Evolutionary conservation across 2,113 vertebrate species (phyloP).

Genomic region (Platichthys stellatus): DNA sequence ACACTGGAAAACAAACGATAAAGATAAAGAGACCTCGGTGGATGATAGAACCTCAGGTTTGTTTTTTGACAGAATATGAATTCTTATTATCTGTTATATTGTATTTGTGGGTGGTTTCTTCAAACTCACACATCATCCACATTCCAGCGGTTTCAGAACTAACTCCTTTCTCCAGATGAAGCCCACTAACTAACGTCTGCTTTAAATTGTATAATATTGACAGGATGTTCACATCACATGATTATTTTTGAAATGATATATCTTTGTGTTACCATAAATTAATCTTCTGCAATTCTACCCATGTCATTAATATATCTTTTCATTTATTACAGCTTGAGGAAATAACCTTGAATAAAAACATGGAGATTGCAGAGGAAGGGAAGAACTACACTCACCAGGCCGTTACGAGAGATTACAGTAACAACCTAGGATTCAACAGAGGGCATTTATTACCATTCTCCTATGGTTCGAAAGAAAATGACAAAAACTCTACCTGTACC

Average conservation of each 20-base stretch:
- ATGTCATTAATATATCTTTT: not conserved
- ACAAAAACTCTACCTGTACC: not conserved
- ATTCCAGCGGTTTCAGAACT: not conserved
- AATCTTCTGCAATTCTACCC: not conserved
- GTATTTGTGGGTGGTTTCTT: not conserved
- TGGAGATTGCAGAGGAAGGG: too few relatives aligned
- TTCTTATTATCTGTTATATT: not conserved
- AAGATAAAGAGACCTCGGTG: too few relatives aligned
- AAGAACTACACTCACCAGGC: too few relatives aligned
- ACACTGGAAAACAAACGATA: not conserved
- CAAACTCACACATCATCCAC: not conserved
- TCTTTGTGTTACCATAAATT: not conserved
- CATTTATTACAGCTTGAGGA: not conserved
- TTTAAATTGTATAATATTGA: too few relatives aligned
- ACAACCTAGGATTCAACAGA: not conserved
- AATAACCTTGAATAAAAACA: fast-evolving
- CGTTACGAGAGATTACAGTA: too few relatives aligned
- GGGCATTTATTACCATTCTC: not conserved
- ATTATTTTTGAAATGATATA: not conserved
- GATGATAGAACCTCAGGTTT: not conserved
- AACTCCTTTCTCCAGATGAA: too few relatives aligned
- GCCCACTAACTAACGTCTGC: too few relatives aligned
- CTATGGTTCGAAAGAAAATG: too few relatives aligned
- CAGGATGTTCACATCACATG: too few relatives aligned
- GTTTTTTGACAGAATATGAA: not conserved